phyloP scores from a whole-genome alignment of 1,140 invertebrate genomes.

The Ceratitis capitata region DNA sequence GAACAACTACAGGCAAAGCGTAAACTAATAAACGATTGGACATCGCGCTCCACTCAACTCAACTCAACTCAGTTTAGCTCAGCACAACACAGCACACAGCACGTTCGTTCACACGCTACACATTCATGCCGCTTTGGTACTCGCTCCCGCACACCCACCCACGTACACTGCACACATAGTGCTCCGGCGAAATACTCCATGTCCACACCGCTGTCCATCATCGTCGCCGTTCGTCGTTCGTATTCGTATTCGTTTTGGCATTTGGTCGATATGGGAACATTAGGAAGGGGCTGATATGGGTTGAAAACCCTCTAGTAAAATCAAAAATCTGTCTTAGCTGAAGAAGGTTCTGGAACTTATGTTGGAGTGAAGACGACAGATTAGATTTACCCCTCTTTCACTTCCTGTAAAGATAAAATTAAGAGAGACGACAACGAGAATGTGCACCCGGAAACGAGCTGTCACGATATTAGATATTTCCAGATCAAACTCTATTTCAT shows the following conservation, averaged over 20 bases:
- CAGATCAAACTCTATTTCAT: too few species aligned
- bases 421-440: too few species aligned
- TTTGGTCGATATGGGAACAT: not conserved
- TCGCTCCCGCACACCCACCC: slow-evolving; percentile 29
- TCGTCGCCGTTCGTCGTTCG: not conserved
- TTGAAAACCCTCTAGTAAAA: too few species aligned
- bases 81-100: not conserved
- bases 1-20: not conserved
- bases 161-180: not conserved
- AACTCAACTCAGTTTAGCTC: too few species aligned
- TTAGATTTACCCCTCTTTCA: too few species aligned
- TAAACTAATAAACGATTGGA: slow-evolving; percentile 17
- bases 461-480: too few species aligned
- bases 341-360: too few species aligned
- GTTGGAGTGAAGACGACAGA: too few species aligned
- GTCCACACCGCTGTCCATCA: slow-evolving; percentile 36
- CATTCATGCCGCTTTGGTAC: not conserved
- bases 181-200: not conserved
- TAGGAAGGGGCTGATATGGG: not conserved
- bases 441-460: too few species aligned
- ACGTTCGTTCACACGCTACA: slow-evolving; percentile 24
- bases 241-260: not conserved
- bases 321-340: too few species aligned
- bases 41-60: not conserved
- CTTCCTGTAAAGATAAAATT: too few species aligned